phyloP scores from a whole-genome alignment of 2,888 invertebrate species.

The Melanostoma scalare region DNA sequence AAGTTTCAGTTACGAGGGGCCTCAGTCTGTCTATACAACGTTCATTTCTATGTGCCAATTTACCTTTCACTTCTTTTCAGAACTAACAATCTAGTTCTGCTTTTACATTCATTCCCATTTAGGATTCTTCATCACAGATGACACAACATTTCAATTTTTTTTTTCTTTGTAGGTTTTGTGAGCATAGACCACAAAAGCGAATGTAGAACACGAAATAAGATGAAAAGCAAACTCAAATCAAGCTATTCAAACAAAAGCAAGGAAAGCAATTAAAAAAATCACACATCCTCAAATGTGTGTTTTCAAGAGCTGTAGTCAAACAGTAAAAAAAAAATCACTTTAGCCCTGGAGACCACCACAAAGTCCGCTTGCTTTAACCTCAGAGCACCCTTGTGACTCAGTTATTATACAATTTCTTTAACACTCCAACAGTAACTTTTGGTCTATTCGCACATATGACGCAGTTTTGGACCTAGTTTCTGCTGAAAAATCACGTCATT shows the following conservation, averaged over 20 bases:
- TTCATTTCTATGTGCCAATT: conserved; percentile 59
- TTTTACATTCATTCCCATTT: conserved; percentile 58
- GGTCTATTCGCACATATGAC: conserved; percentile 26
- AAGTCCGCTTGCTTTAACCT: not conserved
- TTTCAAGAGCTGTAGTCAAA: conserved; percentile 5
- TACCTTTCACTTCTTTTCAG: conserved; percentile 53
- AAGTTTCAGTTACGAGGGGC: conserved; percentile 25
- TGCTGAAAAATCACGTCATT: conserved; percentile 63
- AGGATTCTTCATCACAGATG: conserved; percentile 41
- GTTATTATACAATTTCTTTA: conserved; percentile 34
- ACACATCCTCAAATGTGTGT: conserved; percentile 35
- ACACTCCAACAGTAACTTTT: conserved; percentile 16
- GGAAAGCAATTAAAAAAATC: conserved; percentile 48
- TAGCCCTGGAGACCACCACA: not conserved
- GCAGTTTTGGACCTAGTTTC: conserved; percentile 24
- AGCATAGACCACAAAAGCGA: conserved; percentile 22
- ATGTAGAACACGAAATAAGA: conserved; percentile 30
- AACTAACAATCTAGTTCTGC: conserved; percentile 43
- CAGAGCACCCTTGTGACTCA: conserved; percentile 28
- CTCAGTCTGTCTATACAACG: conserved; percentile 23
- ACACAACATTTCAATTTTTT: conserved; percentile 7
- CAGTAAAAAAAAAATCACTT: not conserved
- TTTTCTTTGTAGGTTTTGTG: conserved; percentile 20
- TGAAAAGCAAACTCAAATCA: conserved; percentile 49
- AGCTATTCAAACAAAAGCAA: conserved; percentile 58